Conservation (phyloP, 2,113 vertebrate genomes). For the Xerus inauris region DNA sequence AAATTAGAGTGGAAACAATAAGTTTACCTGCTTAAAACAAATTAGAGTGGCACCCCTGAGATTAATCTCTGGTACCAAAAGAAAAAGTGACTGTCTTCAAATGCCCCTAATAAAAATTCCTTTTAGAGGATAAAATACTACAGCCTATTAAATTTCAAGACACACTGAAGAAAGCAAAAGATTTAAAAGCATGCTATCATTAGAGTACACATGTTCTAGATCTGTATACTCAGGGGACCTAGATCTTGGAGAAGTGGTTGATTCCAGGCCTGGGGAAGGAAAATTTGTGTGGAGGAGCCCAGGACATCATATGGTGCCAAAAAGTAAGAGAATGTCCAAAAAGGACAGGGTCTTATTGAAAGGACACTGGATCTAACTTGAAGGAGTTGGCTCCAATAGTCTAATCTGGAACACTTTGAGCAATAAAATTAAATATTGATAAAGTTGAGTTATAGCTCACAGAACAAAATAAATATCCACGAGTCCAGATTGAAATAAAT, state of each 20-base stretch:
- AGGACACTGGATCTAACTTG: neutral
- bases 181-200: neutral
- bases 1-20: neutral
- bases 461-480: neutral
- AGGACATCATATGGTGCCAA: neutral
- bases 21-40: no score
- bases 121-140: neutral
- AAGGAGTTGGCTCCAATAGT: neutral
- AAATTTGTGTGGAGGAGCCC: neutral
- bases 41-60: no score
- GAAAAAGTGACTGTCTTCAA: neutral
- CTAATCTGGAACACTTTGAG: neutral
- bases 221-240: neutral
- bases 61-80: no score
- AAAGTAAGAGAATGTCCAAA: neutral
- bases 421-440: constrained; percentile 8
- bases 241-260: neutral
- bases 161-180: neutral
- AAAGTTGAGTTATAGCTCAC: neutral
- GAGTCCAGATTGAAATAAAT: neutral
- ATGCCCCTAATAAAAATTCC: constrained; percentile 10
- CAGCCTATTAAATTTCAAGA: neutral
- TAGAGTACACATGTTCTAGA: neutral
- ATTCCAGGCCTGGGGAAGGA: neutral
- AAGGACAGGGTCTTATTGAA: neutral